Evolutionary conservation across 2,888 invertebrate genomes (phyloP), one percentile per base, ranked within the genome.

Genomic region (Trichopria drosophilae): DNA sequence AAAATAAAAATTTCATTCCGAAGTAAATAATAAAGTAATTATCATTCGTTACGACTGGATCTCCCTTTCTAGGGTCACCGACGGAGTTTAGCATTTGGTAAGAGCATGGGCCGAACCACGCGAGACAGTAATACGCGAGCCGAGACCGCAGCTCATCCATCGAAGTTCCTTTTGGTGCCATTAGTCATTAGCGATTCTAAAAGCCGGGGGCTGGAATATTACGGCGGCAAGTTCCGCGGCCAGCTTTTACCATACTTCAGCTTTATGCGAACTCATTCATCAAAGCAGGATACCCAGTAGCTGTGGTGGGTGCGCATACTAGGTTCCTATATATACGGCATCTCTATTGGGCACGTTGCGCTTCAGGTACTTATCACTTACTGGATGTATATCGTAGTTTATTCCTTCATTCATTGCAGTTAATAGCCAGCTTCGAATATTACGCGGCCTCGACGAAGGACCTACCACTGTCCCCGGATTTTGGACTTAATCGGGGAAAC

Each of bases 101-200:
- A 48, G 54, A 48, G 50, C 52, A 39, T 19, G 16, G 20, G 13
- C 7, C 13, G 9, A n/a, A 6, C 12, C 13, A 13, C 10, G 12
- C 32, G 9, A 12, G 12, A 31, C 32, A 13, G 13, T 31, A 12
- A 31, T n/a, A n/a, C n/a, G n/a, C n/a, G n/a, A n/a, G n/a, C n/a
- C n/a, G n/a, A n/a, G 23, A 50, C 47, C 29, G 37, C 34, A 42
- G 49, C 36, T 40, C 44, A 26, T 43, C 36, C 41, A 34, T 35
- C 44, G 40, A 31, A 20, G 57, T 58, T 64, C 59, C 63, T 65
- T 67, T 67, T 60, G 64, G 63, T 67, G 65, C 71, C 68, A 72
- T 74, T 71, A 72, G 72, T 74, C 69, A 72, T 73, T 73, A 74
- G 71, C 62, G 68, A 69, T 72, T 71, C 70, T 67, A 67, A 74